These are phyloP conservation scores for Festucalex cinctus DNA, from an alignment of 2,113 vertebrate genomes.

Conservation along the genomic window DNA sequence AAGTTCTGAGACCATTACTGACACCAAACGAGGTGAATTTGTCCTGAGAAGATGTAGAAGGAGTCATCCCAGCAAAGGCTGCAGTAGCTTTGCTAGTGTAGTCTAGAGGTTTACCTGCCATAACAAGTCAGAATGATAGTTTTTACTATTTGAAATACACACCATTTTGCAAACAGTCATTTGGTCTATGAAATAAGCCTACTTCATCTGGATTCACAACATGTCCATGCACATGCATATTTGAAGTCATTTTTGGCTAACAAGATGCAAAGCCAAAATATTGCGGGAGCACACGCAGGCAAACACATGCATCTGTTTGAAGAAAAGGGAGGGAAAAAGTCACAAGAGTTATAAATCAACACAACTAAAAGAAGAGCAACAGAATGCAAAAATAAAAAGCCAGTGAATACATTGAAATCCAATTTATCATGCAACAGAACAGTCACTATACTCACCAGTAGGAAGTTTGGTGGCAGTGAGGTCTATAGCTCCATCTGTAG, in stretches of 20 bases:
- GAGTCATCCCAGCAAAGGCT: slow-evolving; percentile 77
- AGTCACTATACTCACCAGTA: slow-evolving; percentile 83
- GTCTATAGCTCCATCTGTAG: slow-evolving; percentile 86
- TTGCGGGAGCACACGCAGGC: slow-evolving; percentile 88
- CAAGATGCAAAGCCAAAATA: slow-evolving; percentile 84
- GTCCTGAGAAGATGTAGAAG: slow-evolving; percentile 82
- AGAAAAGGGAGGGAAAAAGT: slow-evolving; percentile 68
- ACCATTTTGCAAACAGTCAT: slow-evolving; percentile 32
- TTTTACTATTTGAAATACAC: slow-evolving; percentile 72
- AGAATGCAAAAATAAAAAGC: slow-evolving; percentile 10
- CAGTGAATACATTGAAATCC: too few species aligned
- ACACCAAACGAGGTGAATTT: slow-evolving; percentile 77
- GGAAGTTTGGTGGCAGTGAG: slow-evolving; percentile 89
- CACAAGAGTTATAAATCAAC: slow-evolving; percentile 54
- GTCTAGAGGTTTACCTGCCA: slow-evolving; percentile 98
- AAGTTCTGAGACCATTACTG: slow-evolving; percentile 85
- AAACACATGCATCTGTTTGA: slow-evolving; percentile 87
- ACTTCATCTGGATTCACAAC: slow-evolving; percentile 71
- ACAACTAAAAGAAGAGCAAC: slow-evolving; percentile 16
- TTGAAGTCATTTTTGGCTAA: slow-evolving; percentile 76
- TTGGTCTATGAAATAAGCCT: slow-evolving; percentile 55
- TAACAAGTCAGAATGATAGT: slow-evolving; percentile 81
- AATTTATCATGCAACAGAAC: slow-evolving; percentile 22
- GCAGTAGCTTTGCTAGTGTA: slow-evolving; percentile 91
- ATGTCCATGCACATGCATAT: slow-evolving; percentile 79